A percentile compares a stretch with the other conserved stretches of the same genome.
phyloP scores from a whole-genome alignment of 2,113 vertebrate species.

The Podarcis cretensis region DNA sequence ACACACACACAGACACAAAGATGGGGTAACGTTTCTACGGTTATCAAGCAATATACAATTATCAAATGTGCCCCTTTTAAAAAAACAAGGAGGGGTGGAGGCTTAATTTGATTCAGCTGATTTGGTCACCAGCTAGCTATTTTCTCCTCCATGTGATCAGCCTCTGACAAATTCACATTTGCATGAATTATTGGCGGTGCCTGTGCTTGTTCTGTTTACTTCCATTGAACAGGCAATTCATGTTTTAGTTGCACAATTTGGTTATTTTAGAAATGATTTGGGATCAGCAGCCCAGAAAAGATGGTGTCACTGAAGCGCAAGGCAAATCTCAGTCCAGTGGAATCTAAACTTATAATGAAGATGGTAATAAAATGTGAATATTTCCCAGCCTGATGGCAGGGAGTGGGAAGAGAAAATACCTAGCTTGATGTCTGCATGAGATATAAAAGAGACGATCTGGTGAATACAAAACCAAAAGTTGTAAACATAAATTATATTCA shows the following conservation, averaged over 20 bases:
- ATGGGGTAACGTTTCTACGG: background rate
- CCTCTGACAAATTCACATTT: background rate
- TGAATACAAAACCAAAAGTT: background rate
- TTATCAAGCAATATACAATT: background rate
- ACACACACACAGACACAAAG: background rate
- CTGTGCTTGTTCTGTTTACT: constrained; percentile 1
- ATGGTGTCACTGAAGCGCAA: constrained; percentile 13
- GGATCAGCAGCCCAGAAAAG: constrained; percentile 11
- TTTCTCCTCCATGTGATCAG: constrained; percentile 1
- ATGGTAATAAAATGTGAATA: constrained; percentile 31
- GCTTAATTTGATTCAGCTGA: background rate
- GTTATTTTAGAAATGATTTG: constrained; percentile 24
- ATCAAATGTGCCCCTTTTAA: background rate
- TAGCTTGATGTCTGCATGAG: background rate
- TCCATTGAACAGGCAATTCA: background rate
- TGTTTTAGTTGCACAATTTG: constrained; percentile 17
- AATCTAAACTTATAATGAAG: constrained; percentile 37
- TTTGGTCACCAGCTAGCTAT: constrained; percentile 5
- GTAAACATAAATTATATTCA: background rate
- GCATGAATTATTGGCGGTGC: constrained; percentile 18
- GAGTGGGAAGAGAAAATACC: background rate
- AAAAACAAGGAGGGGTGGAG: background rate
- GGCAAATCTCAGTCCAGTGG: constrained; percentile 10
- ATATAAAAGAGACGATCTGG: background rate
- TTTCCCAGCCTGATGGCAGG: background rate